Evolutionary conservation across 1,140 invertebrate genomes (phyloP).

Genomic region (Cylas formicarius): DNA sequence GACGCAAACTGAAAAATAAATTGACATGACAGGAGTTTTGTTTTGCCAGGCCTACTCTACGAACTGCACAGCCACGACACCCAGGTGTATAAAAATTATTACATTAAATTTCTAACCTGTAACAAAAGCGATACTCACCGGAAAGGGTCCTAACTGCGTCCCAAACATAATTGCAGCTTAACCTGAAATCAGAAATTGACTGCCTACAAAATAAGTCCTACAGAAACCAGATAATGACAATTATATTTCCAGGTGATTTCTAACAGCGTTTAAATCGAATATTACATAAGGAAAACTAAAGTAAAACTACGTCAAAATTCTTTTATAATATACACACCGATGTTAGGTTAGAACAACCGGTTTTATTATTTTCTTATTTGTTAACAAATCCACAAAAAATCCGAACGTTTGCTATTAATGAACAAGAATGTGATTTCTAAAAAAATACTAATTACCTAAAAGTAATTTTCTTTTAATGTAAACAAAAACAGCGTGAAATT

Average conservation of each 20-base stretch:
- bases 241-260: background rate
- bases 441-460: no score
- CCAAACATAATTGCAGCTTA: slow-evolving; percentile 14
- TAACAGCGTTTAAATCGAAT: background rate
- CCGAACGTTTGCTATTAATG: no score
- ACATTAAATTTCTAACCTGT: background rate
- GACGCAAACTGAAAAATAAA: slow-evolving; percentile 20
- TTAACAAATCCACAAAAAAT: no score
- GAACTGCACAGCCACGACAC: background rate
- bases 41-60: no score
- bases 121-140: slow-evolving; percentile 8
- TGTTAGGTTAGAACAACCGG: slow-evolving; percentile 6
- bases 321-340: no score
- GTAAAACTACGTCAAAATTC: background rate
- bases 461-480: no score
- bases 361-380: no score
- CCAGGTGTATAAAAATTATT: background rate
- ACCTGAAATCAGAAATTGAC: slow-evolving; percentile 1
- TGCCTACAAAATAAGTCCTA: background rate
- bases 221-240: background rate
- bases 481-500: no score
- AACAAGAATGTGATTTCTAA: no score
- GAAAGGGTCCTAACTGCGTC: slow-evolving; percentile 19
- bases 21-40: background rate
- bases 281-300: slow-evolving; percentile 7